Evolutionary conservation across 2,797 vertebrate species (phyloP).

Genomic region (Sarcophilus harrisii): DNA sequence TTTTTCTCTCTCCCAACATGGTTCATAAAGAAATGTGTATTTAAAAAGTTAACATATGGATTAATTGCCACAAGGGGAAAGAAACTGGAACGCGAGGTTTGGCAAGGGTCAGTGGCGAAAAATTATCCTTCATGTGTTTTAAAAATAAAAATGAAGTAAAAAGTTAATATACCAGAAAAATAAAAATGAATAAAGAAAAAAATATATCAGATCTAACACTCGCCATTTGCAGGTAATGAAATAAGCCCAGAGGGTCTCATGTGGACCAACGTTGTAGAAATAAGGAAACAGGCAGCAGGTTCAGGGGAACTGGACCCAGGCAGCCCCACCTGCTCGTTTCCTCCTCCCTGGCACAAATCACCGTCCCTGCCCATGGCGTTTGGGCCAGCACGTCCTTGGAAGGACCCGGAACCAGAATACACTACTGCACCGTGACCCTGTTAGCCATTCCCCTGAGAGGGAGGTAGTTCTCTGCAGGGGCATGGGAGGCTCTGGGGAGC

Average conservation of each 20-base stretch:
- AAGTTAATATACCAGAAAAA: too few relatives aligned
- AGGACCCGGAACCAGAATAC: background rate
- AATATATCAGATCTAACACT: background rate
- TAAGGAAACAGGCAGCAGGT: background rate
- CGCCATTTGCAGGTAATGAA: background rate
- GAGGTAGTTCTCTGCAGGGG: background rate
- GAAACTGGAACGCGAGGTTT: too few relatives aligned
- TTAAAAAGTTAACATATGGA: too few relatives aligned
- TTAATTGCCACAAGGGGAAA: too few relatives aligned
- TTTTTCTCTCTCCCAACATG: too few relatives aligned
- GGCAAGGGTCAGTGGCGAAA: too few relatives aligned
- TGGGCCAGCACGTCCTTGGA: background rate
- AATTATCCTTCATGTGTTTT: too few relatives aligned
- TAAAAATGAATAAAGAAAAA: too few relatives aligned
- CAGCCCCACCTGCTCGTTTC: background rate
- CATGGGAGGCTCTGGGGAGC: background rate
- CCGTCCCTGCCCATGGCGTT: background rate
- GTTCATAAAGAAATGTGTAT: too few relatives aligned
- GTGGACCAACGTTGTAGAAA: background rate
- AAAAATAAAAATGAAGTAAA: too few relatives aligned
- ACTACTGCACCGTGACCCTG: background rate
- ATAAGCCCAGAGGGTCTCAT: too few relatives aligned
- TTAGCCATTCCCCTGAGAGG: background rate
- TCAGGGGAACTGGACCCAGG: too few relatives aligned
- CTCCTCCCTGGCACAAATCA: background rate